Evolutionary conservation across 1,140 invertebrate genomes (phyloP).

Genomic region (Holotrichia oblita): DNA sequence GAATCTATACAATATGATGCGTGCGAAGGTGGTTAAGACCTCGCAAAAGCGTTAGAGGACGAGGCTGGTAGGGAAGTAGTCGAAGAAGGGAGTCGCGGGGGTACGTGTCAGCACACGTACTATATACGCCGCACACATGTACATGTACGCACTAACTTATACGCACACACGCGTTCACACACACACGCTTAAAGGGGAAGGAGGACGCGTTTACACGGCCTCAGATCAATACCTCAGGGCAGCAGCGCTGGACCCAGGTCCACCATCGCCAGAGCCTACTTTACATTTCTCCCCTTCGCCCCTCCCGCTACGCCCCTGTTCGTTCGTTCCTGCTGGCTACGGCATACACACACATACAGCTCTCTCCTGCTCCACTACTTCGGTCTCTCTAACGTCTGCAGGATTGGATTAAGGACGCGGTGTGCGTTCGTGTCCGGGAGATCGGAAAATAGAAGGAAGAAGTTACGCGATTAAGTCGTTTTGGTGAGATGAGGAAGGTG

Average conservation of each 20-base stretch:
- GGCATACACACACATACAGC: constrained; percentile 4
- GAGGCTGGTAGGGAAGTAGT: background rate
- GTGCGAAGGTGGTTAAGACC: constrained; percentile 1
- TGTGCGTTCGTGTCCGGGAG: too few species aligned
- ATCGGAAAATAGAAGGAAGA: too few species aligned
- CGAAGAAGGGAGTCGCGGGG: background rate
- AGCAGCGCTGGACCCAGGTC: constrained; percentile 60
- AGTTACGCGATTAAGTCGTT: too few species aligned
- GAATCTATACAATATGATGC: background rate
- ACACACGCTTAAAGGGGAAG: constrained; percentile 44
- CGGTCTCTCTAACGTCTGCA: constrained; percentile 32
- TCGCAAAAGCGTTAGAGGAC: constrained; percentile 7
- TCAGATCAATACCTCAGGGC: constrained; percentile 62
- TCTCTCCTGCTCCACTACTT: constrained; percentile 30
- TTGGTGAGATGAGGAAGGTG: too few species aligned
- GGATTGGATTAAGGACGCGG: constrained; percentile 20
- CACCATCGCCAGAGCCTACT: constrained; percentile 60
- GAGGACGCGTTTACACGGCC: constrained; percentile 42
- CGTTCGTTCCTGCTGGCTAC: constrained; percentile 28
- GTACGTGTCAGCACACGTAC: constrained; percentile 17
- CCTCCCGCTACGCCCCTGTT: constrained; percentile 39
- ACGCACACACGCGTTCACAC: constrained; percentile 55
- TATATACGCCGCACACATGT: background rate
- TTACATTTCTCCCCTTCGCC: constrained; percentile 56
- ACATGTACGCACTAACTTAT: constrained; percentile 29